These are phyloP conservation scores for Crypturellus tataupa DNA, from an alignment of 2,797 vertebrate genomes.

Conservation along the genomic window DNA sequence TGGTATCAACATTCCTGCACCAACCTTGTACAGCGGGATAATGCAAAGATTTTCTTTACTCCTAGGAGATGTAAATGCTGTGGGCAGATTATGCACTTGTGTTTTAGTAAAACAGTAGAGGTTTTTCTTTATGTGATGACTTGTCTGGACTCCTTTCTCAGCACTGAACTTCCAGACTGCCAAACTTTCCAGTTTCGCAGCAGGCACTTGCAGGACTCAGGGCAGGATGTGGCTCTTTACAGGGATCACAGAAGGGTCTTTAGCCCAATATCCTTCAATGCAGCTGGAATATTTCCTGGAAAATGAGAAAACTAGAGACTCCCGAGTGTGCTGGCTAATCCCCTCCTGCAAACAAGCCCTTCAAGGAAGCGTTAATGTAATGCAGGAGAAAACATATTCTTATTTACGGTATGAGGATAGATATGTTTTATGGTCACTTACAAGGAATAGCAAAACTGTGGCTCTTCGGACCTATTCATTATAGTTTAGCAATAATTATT, in stretches of 20 bases:
- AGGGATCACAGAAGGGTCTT: neutral
- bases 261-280: neutral
- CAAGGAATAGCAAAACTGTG: neutral
- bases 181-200: neutral
- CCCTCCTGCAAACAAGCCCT: accelerated
- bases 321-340: neutral
- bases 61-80: accelerated
- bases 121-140: neutral
- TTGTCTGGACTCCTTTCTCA: neutral
- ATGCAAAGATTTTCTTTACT: neutral
- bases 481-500: neutral
- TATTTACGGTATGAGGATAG: neutral
- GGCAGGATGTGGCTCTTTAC: neutral
- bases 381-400: neutral
- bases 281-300: neutral
- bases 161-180: neutral
- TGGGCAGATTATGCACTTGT: neutral
- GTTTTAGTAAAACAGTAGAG: neutral
- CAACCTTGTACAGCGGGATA: accelerated
- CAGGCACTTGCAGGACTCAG: neutral
- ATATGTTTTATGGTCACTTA: neutral
- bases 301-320: neutral
- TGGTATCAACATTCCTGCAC: neutral
- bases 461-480: neutral
- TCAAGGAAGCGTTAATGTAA: neutral